These are phyloP conservation scores for Halcyon malimbica DNA, from an alignment of 2,113 vertebrate genomes.

Conservation along the genomic window DNA sequence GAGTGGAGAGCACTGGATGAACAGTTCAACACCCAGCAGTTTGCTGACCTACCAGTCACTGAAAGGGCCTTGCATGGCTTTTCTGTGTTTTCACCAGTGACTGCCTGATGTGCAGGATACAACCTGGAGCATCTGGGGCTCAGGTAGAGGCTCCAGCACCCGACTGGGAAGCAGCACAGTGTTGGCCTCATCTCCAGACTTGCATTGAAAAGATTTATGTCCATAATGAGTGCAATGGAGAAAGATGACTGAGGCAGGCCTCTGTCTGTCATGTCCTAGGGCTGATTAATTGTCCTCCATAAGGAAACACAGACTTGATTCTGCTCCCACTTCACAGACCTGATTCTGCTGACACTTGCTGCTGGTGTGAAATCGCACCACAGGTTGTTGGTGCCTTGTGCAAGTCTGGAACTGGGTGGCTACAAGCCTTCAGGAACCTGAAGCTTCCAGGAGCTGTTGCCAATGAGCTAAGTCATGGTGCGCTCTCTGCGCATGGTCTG, in stretches of 20 bases:
- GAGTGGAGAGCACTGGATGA: background rate
- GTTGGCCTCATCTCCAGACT: background rate
- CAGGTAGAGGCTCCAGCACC: rapidly evolving
- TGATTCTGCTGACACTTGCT: background rate
- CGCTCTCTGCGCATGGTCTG: rapidly evolving
- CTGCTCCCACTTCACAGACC: background rate
- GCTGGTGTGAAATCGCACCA: background rate
- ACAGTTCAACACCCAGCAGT: background rate
- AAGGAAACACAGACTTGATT: background rate
- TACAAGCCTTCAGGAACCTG: background rate
- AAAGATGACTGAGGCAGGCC: background rate
- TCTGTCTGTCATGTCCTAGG: too few relatives aligned
- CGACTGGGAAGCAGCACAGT: background rate
- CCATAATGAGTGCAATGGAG: rapidly evolving
- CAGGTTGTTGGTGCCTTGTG: background rate
- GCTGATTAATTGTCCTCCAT: too few relatives aligned
- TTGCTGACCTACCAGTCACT: background rate
- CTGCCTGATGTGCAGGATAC: rapidly evolving
- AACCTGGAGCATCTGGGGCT: rapidly evolving
- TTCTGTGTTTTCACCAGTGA: background rate
- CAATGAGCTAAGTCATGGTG: background rate
- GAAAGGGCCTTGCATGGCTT: background rate
- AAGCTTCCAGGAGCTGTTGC: background rate
- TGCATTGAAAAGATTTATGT: background rate
- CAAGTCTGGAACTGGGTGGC: background rate